Percentiles rank a stretch among this genome's conserved stretches.
Conservation (phyloP, 2,113 vertebrate species). For the Pan troglodytes region NHGRI_mPanTro3-v2.1_pri NC_072408.2:50187501-50188000, state of each 20-base stretch:
- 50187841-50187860: slow-evolving; percentile 38
- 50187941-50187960: slow-evolving; percentile 48
- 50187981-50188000: slow-evolving; percentile 66
- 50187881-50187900: slow-evolving; percentile 14
- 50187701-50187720: neutral
- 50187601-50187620: slow-evolving; percentile 45
- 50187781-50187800: slow-evolving; percentile 40
- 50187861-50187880: slow-evolving; percentile 33
- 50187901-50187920: slow-evolving; percentile 54
- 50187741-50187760: neutral
- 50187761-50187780: slow-evolving; percentile 34
- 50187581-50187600: slow-evolving; percentile 49
- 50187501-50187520: neutral
- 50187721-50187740: slow-evolving; percentile 32
- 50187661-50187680: slow-evolving; percentile 5
- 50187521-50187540: neutral
- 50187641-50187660: slow-evolving; percentile 49
- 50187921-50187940: slow-evolving; percentile 38
- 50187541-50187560: neutral
- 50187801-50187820: neutral
- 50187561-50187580: slow-evolving; percentile 12
- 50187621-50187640: slow-evolving; percentile 51
- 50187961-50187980: slow-evolving; percentile 58
- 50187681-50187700: slow-evolving; percentile 19
- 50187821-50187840: slow-evolving; percentile 5